Base-by-base conservation (phyloP, 2,888 invertebrate species). In the Heteromurus nitidus region DNA sequence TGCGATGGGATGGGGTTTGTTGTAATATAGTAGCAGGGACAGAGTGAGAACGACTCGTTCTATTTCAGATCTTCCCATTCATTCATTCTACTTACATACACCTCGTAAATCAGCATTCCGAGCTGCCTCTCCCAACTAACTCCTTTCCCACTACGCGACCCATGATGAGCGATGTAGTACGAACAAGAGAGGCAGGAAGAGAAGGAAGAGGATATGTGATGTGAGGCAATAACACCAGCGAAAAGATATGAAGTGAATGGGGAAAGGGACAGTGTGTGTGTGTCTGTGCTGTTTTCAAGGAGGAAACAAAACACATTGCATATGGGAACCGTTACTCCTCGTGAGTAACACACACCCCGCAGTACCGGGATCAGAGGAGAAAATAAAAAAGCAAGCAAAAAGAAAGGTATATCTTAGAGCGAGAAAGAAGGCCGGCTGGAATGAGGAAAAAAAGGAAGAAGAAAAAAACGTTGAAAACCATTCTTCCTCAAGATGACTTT, bases 61-160 rank as follows among this genome's bases (percentile, higher is more conserved):
- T 60, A 9, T 62, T 31, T 9, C 62, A 30, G 31, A 62, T 62
- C 62, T 20, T 62, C 42, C 42, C 62, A 62, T 77, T 77, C 75
- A 76, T 79, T 79, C 79, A 79, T 79, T 79, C 79, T 79, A 55
- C 72, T 72, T 79, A 79, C 70, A 79, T 79, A 72, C 72, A 72
- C 62, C 64, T 79, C 79, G 79, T 79, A 79, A 79, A 80, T 80
- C 80, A 80, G 80, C 80, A 80, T 80, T 80, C 72, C 72, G 72
- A 72, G 80, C 80, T 72, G 80, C 80, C 80, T 80, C 67, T 69
- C 60, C 60, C 50, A 64, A 47, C 47, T 65, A 20, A 47, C 76
- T 69, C 62, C 50, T 65, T 55, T 42, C 79, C 69, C 70, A 64
- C 36, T 20, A 65, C 60, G n/a, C n/a, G 67, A 31, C 65, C 70